These are phyloP conservation scores for Emesis russula DNA, from an alignment of 2,888 invertebrate genomes.

Conservation along the genomic window DNA sequence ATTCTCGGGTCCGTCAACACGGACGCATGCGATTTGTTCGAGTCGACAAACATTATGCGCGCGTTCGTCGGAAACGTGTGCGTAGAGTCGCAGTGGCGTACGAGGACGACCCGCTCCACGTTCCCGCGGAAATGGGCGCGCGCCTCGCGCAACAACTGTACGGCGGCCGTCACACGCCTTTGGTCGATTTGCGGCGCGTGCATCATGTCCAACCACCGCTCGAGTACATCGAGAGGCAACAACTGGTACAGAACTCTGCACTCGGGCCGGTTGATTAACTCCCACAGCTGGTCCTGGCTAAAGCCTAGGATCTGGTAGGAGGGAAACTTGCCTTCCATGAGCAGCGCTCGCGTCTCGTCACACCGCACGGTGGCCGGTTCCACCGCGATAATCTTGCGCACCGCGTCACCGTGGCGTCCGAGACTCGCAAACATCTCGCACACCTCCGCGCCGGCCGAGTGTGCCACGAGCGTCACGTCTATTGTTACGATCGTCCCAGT, in stretches of 20 bases:
- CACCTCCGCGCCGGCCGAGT: slow-evolving; percentile 25
- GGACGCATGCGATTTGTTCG: slow-evolving; percentile 4
- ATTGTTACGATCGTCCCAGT: slow-evolving; percentile 28
- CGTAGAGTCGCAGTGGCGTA: slow-evolving; percentile 21
- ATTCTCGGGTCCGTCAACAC: neutral
- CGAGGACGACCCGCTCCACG: slow-evolving; percentile 18
- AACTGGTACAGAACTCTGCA: slow-evolving; percentile 16
- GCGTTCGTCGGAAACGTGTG: slow-evolving; percentile 5
- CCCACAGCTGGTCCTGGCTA: slow-evolving; percentile 24
- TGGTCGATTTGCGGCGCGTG: slow-evolving; percentile 24
- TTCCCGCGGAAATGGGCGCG: slow-evolving; percentile 13
- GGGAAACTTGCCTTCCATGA: slow-evolving; percentile 26
- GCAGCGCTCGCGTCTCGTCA: slow-evolving; percentile 16
- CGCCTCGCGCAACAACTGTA: slow-evolving; percentile 17
- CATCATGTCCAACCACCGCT: slow-evolving; percentile 19
- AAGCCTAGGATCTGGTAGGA: slow-evolving; percentile 18
- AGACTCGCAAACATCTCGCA: slow-evolving; percentile 23
- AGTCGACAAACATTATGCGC: slow-evolving; percentile 7
- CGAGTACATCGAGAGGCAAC: slow-evolving; percentile 21
- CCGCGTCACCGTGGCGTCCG: slow-evolving; percentile 5
- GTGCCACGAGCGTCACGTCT: slow-evolving; percentile 9
- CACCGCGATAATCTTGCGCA: slow-evolving; percentile 25
- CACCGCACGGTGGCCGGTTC: slow-evolving; percentile 26
- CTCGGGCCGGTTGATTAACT: slow-evolving; percentile 20
- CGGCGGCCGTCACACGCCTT: slow-evolving; percentile 3